Conservation (phyloP, 2,113 vertebrate species). For the Leuciscus idus region DNA sequence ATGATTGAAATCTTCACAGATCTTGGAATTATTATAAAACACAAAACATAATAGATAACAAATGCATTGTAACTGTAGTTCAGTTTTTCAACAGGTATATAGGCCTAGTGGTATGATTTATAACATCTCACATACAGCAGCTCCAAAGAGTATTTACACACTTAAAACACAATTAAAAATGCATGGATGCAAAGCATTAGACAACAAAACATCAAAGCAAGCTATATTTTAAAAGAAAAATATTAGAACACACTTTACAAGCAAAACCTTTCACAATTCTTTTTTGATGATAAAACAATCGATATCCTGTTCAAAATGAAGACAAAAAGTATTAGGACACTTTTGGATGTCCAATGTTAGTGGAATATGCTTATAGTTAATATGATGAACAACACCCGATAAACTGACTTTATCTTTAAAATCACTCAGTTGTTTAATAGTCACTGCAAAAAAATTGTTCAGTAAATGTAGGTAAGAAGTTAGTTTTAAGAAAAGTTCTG, state of each 20-base stretch:
- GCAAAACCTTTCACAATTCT: background rate
- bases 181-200: background rate
- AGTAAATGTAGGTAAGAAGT: background rate
- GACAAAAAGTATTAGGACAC: background rate
- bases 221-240: background rate
- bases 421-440: background rate
- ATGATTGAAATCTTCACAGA: background rate
- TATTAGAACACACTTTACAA: background rate
- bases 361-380: background rate
- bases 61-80: background rate
- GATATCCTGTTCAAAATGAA: background rate
- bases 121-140: background rate
- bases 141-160: background rate
- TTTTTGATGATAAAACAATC: background rate
- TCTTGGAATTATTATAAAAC: slow-evolving; percentile 31
- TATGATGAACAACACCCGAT: background rate
- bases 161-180: slow-evolving; percentile 4
- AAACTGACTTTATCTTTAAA: background rate
- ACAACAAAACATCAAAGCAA: background rate
- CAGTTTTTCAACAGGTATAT: background rate
- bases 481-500: background rate
- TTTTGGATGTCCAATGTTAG: background rate
- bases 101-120: background rate
- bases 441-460: background rate
- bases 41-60: background rate